phyloP scores from a whole-genome alignment of 2,113 vertebrate species.

The Otis tarda region DNA sequence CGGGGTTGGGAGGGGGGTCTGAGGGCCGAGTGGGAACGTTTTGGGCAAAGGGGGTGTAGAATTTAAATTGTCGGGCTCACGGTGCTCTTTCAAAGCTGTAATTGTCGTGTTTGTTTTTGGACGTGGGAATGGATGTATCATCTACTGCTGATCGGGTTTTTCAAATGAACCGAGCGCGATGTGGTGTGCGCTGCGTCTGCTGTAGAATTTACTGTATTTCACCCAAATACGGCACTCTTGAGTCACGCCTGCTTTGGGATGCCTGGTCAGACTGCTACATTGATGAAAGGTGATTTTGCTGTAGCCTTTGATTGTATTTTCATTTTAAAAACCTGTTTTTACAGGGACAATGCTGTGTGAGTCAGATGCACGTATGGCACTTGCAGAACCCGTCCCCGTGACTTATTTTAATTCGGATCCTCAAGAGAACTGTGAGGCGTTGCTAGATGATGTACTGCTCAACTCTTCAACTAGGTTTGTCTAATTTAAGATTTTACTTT shows the following conservation, averaged over 20 bases:
- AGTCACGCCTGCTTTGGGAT: accelerated
- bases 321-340: background rate
- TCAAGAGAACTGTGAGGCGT: background rate
- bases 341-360: constrained; percentile 78
- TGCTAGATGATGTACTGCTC: constrained; percentile 37
- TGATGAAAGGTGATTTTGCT: background rate
- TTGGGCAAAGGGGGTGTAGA: background rate
- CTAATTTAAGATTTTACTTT: background rate
- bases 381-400: constrained; percentile 53
- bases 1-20: background rate
- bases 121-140: accelerated
- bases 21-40: accelerated
- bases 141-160: background rate
- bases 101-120: background rate
- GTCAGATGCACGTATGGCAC: constrained; percentile 57
- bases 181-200: accelerated
- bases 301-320: background rate
- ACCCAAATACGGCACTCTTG: accelerated
- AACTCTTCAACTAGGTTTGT: constrained; percentile 73
- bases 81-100: background rate
- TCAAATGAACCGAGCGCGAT: accelerated
- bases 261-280: accelerated
- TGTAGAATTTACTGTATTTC: accelerated
- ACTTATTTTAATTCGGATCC: constrained; percentile 13
- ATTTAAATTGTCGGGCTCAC: accelerated